phyloP scores from a whole-genome alignment of 2,113 vertebrate species.

The Oreotrochilus melanogaster region DNA sequence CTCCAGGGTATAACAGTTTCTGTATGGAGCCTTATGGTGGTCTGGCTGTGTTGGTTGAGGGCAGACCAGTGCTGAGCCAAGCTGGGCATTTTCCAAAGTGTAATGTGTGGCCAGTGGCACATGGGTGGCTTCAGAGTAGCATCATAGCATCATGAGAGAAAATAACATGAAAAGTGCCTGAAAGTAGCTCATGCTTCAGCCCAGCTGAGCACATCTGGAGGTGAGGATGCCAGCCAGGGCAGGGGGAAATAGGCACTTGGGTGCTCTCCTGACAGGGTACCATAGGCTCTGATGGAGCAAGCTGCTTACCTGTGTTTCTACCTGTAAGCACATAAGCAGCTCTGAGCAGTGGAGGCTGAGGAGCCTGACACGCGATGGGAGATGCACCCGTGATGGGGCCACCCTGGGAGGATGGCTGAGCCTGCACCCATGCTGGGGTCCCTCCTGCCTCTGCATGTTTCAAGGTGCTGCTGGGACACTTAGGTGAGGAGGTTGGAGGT shows the following conservation, averaged over 20 bases:
- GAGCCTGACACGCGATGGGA: background rate
- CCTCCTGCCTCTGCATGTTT: rapidly evolving
- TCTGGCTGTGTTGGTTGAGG: background rate
- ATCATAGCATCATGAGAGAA: background rate
- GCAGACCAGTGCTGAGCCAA: background rate
- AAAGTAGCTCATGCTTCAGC: background rate
- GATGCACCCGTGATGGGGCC: rapidly evolving
- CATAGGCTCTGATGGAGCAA: background rate
- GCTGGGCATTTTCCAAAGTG: background rate
- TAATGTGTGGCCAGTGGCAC: background rate
- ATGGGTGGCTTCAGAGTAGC: background rate
- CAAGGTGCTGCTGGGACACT: background rate
- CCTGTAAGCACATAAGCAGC: conserved; percentile 4
- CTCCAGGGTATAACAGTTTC: background rate
- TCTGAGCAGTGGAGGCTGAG: background rate
- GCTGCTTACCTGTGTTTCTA: background rate
- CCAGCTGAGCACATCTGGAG: background rate
- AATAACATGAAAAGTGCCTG: background rate
- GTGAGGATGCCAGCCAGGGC: background rate
- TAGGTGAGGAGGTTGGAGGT: background rate
- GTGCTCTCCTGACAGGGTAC: background rate
- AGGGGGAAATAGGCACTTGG: background rate
- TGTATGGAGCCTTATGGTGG: background rate
- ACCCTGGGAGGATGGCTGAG: rapidly evolving
- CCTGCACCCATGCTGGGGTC: rapidly evolving